Percentiles rank a stretch among this genome's conserved stretches.
These are phyloP conservation scores for Cataglyphis cursor DNA, from an alignment of 2,888 invertebrate genomes.

Conservation along the genomic window DNA sequence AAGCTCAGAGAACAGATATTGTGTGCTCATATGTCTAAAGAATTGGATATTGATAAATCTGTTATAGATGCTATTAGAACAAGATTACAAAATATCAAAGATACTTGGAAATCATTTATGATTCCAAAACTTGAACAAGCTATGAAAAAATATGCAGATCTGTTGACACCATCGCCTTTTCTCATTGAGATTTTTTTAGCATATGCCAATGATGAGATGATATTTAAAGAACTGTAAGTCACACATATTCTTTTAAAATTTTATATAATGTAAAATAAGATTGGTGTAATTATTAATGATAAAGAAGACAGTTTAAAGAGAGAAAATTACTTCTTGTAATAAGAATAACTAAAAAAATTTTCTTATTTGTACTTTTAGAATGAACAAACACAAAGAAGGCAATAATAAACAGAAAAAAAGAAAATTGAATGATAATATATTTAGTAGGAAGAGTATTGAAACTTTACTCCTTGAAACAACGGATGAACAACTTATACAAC, in stretches of 20 bases:
- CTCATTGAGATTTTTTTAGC: slow-evolving; percentile 88
- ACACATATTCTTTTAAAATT: slow-evolving; percentile 25
- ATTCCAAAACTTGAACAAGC: slow-evolving; percentile 88
- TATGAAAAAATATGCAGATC: slow-evolving; percentile 88
- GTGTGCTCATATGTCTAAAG: slow-evolving; percentile 88
- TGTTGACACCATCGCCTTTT: slow-evolving; percentile 88
- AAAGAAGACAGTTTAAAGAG: neutral
- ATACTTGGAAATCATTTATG: slow-evolving; percentile 93
- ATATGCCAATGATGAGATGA: slow-evolving; percentile 88
- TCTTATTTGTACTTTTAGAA: slow-evolving; percentile 80
- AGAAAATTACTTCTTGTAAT: neutral
- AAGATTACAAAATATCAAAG: slow-evolving; percentile 88
- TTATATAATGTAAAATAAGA: neutral
- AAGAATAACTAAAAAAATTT: neutral
- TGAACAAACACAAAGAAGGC: slow-evolving; percentile 87
- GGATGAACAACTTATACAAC: slow-evolving; percentile 87
- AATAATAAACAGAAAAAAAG: slow-evolving; percentile 84
- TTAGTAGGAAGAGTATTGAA: slow-evolving; percentile 91
- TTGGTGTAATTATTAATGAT: neutral
- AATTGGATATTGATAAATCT: slow-evolving; percentile 86
- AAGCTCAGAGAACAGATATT: slow-evolving; percentile 91
- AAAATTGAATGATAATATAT: slow-evolving; percentile 87
- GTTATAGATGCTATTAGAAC: slow-evolving; percentile 66
- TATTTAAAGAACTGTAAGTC: slow-evolving; percentile 88
- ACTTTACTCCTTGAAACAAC: slow-evolving; percentile 87